These are phyloP conservation scores for Mesorhabditis spiculigera DNA, from an alignment of 2,888 invertebrate species.

Conservation along the genomic window DNA sequence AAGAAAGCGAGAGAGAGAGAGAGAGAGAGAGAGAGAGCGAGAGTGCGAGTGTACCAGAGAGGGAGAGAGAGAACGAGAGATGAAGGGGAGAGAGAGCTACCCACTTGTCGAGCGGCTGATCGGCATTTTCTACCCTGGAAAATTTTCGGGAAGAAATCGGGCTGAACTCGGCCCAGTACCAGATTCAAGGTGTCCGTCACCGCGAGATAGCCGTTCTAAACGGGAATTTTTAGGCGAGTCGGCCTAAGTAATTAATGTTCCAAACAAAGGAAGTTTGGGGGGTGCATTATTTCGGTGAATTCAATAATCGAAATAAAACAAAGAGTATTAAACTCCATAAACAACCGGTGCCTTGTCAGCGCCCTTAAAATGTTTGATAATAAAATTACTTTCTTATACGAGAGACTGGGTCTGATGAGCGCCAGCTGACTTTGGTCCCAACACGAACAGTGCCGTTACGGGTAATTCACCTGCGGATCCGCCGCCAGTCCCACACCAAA, in stretches of 20 bases:
- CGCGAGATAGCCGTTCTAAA: conserved; percentile 79
- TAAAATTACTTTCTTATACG: conserved; percentile 55
- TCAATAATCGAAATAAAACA: too few species aligned
- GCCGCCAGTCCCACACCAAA: conserved; percentile 96
- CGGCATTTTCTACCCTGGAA: conserved; percentile 87
- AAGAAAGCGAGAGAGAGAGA: too few species aligned
- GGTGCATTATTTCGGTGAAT: too few species aligned
- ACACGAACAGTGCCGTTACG: conserved; percentile 85
- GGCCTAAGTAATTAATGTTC: not conserved
- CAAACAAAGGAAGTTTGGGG: too few species aligned
- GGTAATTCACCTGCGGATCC: conserved; percentile 90
- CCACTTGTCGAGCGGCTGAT: conserved; percentile 77
- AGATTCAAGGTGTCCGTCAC: conserved; percentile 98
- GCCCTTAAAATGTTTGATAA: too few species aligned
- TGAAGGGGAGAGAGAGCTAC: not conserved
- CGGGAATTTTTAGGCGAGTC: not conserved
- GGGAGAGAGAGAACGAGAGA: too few species aligned
- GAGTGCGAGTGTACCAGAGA: too few species aligned
- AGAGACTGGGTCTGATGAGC: conserved; percentile 84
- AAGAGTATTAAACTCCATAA: too few species aligned
- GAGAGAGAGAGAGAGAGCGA: too few species aligned
- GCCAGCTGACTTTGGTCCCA: conserved; percentile 85
- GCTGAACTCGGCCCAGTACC: conserved; percentile 80
- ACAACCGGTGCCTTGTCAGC: too few species aligned
- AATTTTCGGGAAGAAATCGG: conserved; percentile 92